Conservation (phyloP, 1,140 invertebrate species). For the Trachelipus rathkii region DNA sequence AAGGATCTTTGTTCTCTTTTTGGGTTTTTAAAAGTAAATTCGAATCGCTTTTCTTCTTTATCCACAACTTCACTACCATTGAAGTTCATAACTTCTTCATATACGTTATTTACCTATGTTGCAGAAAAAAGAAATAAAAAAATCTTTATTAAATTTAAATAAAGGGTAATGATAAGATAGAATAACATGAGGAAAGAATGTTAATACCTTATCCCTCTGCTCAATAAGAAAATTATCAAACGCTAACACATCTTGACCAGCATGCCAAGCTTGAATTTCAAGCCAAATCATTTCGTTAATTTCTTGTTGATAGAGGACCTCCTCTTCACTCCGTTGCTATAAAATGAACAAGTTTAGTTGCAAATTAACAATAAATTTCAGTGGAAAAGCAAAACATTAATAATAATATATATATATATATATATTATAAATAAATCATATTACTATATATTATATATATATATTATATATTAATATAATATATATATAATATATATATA, state of each 20-base stretch:
- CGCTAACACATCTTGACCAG: conserved; percentile 64
- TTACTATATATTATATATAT: no score
- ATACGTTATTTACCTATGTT: conserved; percentile 31
- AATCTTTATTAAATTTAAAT: no score
- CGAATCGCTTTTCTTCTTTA: not conserved
- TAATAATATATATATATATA: no score
- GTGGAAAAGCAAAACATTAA: no score
- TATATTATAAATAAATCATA: no score
- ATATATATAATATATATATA: no score
- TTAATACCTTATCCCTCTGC: conserved; percentile 65
- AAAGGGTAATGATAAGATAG: no score
- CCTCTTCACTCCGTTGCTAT: conserved; percentile 69
- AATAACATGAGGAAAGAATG: conserved; percentile 56
- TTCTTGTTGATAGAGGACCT: conserved; percentile 79
- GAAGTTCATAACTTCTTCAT: conserved; percentile 35
- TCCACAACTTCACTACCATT: conserved; percentile 27
- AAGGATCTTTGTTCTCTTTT: not conserved
- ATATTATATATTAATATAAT: no score
- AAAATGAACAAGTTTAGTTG: not conserved
- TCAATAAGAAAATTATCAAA: conserved; percentile 72
- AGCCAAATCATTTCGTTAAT: conserved; percentile 85
- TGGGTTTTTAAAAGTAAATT: not conserved
- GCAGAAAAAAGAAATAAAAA: no score
- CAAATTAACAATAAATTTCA: no score
- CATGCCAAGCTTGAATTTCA: conserved; percentile 76